Conservation (phyloP, 2,888 invertebrate genomes). For the Cerceris ruficornis region DNA sequence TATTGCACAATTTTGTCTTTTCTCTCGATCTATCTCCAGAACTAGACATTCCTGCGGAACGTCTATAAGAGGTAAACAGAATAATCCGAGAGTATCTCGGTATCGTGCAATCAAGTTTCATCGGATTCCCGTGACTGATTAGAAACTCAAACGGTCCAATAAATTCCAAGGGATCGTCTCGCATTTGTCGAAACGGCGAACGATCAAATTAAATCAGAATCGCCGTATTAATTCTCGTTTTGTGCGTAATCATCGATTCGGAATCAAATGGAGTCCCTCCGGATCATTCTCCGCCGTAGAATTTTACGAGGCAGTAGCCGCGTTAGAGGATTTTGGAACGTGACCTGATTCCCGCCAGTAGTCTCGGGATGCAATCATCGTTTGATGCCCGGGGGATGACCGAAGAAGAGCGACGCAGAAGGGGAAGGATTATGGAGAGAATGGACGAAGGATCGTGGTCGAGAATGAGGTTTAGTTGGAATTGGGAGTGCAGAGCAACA, state of each 20-base stretch:
- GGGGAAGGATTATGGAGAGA: slow-evolving; percentile 52
- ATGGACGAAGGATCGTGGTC: slow-evolving; percentile 57
- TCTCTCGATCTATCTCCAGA: too few species aligned
- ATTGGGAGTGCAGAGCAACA: slow-evolving; percentile 68
- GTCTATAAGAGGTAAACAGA: too few species aligned
- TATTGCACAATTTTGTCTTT: too few species aligned
- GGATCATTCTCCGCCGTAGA: slow-evolving; percentile 39
- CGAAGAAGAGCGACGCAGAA: slow-evolving; percentile 31
- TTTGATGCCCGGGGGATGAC: slow-evolving; percentile 65
- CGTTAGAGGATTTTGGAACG: slow-evolving; percentile 70
- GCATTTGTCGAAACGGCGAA: neutral
- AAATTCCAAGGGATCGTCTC: too few species aligned
- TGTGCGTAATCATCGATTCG: slow-evolving; percentile 20
- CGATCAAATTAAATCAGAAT: neutral
- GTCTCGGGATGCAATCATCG: slow-evolving; percentile 72
- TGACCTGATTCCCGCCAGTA: slow-evolving; percentile 63
- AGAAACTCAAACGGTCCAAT: too few species aligned
- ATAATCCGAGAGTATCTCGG: too few species aligned
- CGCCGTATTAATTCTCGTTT: slow-evolving; percentile 28
- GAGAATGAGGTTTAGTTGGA: slow-evolving; percentile 59
- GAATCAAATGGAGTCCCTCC: slow-evolving; percentile 25
- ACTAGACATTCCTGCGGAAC: too few species aligned
- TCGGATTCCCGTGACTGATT: too few species aligned
- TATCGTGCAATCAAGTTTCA: too few species aligned
- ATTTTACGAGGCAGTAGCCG: slow-evolving; percentile 49